Percentiles rank a stretch among this genome's conserved stretches.
Evolutionary conservation across 2,888 invertebrate species (phyloP).

Genomic region (Drosophila mimetica): DNA sequence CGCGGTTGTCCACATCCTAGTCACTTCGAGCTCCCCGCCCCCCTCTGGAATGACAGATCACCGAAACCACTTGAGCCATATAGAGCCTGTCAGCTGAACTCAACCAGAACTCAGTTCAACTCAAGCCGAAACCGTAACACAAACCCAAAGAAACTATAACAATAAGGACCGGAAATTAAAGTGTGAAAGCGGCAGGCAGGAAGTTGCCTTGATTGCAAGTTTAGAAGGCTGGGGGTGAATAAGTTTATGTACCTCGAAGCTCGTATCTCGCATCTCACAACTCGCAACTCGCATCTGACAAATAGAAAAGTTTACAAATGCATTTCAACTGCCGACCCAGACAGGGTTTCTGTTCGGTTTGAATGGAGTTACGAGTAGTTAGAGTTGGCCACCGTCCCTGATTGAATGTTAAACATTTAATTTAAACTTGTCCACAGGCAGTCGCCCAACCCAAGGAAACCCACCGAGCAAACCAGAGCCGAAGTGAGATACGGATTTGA

Average conservation of each 20-base stretch:
- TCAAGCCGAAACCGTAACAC: slow-evolving; percentile 44
- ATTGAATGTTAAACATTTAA: slow-evolving; percentile 78
- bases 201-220: slow-evolving; percentile 76
- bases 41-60: slow-evolving; percentile 62
- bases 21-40: slow-evolving; percentile 30
- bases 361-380: slow-evolving; percentile 36
- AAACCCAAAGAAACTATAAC: slow-evolving; percentile 68
- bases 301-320: slow-evolving; percentile 74
- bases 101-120: slow-evolving; percentile 38
- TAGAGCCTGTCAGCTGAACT: slow-evolving; percentile 33
- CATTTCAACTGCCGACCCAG: slow-evolving; percentile 60
- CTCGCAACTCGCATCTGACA: slow-evolving; percentile 51
- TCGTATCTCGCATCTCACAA: slow-evolving; percentile 38
- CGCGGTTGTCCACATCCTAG: slow-evolving; percentile 51
- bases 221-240: slow-evolving; percentile 27
- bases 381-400: slow-evolving; percentile 55
- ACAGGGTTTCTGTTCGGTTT: slow-evolving; percentile 7
- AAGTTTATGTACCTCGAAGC: slow-evolving; percentile 31
- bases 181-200: slow-evolving; percentile 77
- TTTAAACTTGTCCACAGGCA: slow-evolving; percentile 68
- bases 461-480: slow-evolving; percentile 15
- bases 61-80: slow-evolving; percentile 59
- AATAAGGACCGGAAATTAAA: slow-evolving; percentile 79
- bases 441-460: slow-evolving; percentile 15
- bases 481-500: slow-evolving; percentile 30